Evolutionary conservation across 2,113 vertebrate genomes (phyloP).

Genomic region (Pagrus major): DNA sequence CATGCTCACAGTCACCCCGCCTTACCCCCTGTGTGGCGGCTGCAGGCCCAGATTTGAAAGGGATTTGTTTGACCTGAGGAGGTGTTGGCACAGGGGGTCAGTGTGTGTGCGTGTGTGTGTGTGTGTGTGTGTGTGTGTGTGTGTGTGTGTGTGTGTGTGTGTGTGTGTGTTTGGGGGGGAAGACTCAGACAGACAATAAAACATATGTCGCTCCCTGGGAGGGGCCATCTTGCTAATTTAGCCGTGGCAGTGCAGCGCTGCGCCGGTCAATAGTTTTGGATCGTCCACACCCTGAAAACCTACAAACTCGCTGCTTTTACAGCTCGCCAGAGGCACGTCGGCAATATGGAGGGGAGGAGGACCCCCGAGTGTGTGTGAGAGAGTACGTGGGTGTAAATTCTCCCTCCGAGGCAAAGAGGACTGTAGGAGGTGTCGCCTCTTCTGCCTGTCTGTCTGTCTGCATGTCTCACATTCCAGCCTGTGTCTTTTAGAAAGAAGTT

Average conservation of each 20-base stretch:
- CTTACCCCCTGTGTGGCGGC: conserved; percentile 75
- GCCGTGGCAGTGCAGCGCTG: conserved; percentile 24
- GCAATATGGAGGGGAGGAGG: conserved; percentile 75
- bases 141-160: conserved; percentile 30
- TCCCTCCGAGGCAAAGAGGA: conserved; percentile 56
- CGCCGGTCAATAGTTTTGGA: conserved; percentile 52
- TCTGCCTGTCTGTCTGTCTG: conserved; percentile 52
- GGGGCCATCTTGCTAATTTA: conserved; percentile 79
- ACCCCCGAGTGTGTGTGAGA: conserved; percentile 43
- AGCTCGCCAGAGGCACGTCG: conserved; percentile 75
- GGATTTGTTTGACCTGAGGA: conserved; percentile 80
- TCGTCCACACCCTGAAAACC: conserved; percentile 55
- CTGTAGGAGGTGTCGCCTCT: conserved; percentile 52
- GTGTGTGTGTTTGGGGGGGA: no score
- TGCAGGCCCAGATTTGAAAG: conserved; percentile 81
- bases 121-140: conserved; percentile 44
- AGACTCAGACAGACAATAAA: conserved; percentile 84
- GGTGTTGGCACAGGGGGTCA: conserved; percentile 46
- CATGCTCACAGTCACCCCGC: conserved; percentile 25
- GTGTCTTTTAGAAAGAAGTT: not conserved
- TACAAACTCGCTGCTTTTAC: conserved; percentile 79
- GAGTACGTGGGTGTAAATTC: conserved; percentile 45
- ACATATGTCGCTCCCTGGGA: conserved; percentile 84
- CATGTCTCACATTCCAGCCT: conserved; percentile 56
- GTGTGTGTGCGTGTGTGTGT: conserved; percentile 39